Base-by-base conservation (phyloP, 2,113 vertebrate species). In the Scortum barcoo region DNA sequence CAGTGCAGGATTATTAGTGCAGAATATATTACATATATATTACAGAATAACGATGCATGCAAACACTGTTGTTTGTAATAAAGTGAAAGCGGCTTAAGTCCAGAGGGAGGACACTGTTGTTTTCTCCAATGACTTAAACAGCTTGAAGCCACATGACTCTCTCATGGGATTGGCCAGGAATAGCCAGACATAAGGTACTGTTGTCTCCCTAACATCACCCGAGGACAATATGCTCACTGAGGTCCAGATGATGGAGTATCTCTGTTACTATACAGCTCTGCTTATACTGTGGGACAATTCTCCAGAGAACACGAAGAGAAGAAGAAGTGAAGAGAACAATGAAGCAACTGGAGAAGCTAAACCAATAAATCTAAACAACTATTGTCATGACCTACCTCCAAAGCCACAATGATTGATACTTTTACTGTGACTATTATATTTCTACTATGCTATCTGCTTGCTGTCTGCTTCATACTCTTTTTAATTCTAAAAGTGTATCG, bases 81-180 rank as follows among this genome's bases (percentile, higher is more conserved):
- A 44, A 36, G 36, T n/a, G 5, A 30, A 42, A 74, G 14, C 19
- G 22, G 24, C n/a, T 81, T 12, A 14, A 22, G 1, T 36, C 30
- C 22, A 54, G 6, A 36, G 30, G 42, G 57, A 73, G 17, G 46
- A 40, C 0, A 20, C 30, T 6, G 17, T 48, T 48, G 62, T 72
- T 63, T 62, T 62, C 44, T 62, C 53, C 58, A 17, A n/a, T 66
- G 56, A 75, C 26, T 50, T 24, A 16, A 78, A 20, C 53, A 48
- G 36, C 58, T 42, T 38, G 48, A 40, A 67, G 17, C 19, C 9
- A 4, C 1, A 58, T 0, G 26, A 36, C 7, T 65, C 5, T 72
- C 56, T 48, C 46, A 22, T 60, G 77, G 2, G 62, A 36, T 8
- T 60, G 54, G 63, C 57, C n/a, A 69, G 26, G n/a, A 84, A 78